Conservation (phyloP, 2,113 vertebrate species). For the Heterotilapia buettikoferi region DNA sequence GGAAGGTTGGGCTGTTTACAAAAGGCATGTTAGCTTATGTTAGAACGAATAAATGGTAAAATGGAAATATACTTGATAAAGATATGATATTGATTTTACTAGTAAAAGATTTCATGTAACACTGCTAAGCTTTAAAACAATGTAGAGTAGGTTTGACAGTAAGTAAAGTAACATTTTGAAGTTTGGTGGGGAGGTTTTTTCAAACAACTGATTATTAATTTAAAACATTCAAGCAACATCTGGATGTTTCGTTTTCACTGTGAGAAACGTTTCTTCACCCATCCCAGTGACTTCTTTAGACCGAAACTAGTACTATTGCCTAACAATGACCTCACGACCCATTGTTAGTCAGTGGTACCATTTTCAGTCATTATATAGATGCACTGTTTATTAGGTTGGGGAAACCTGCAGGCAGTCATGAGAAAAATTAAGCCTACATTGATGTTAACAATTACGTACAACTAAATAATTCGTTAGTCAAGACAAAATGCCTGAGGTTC, state of each 20-base stretch:
- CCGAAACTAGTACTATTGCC: no score
- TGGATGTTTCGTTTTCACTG: accelerated
- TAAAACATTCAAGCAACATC: neutral
- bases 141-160: neutral
- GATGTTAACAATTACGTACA: no score
- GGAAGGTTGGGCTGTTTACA: constrained; percentile 28
- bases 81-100: neutral
- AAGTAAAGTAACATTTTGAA: neutral
- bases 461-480: no score
- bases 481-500: no score
- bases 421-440: no score
- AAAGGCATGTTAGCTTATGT: neutral
- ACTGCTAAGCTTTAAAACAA: neutral
- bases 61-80: neutral
- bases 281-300: no score
- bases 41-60: neutral
- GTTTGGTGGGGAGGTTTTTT: neutral
- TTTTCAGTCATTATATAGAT: no score
- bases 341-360: no score
- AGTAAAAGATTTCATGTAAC: neutral
- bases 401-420: no score
- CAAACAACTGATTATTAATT: neutral
- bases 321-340: no score
- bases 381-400: no score
- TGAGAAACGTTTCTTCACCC: no score